Base-by-base conservation (phyloP, 1,140 invertebrate genomes). In the Diorhabda sublineata region DNA sequence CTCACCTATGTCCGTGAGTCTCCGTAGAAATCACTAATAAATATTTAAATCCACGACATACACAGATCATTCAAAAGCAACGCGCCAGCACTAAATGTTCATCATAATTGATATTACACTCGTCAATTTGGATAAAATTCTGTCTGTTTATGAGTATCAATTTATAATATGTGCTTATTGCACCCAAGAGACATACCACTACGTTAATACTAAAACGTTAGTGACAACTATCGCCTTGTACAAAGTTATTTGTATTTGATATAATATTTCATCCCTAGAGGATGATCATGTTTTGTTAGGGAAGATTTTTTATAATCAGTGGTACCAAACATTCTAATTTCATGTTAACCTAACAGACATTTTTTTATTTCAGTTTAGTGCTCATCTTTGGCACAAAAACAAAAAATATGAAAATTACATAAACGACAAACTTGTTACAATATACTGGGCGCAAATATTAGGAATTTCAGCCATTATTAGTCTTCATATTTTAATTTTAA, bases 61-160 rank as follows among this genome's bases (percentile, higher is more conserved):
- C 26, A 26, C 26, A 26, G 26, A 26, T 26, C 26, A 26, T 26
- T 26, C 26, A 26, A 26, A 26, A 26, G 26, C 26, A 26, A 26
- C 26, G 26, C 6, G 47, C 47, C 47, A 52, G 4, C 4, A 52
- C 47, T 52, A 52, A 52, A 52, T 52, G 47, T n/a, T 52, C 47
- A n/a, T 52, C 6, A 4, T 52, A n/a, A 52, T 52, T 3, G 3
- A 52, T 4, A 52, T 26, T n/a, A 52, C 47, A 52, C 4, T 8
- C 4, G 2, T 52, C 47, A n/a, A 8, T 52, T 52, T 52, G 2
- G 47, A 52, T 52, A 52, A 52, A 52, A 52, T 52, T 52, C 47
- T 52, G 47, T 52, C 47, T 52, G 47, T 52, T 52, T n/a, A 52
- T 52, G 47, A 52, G 47, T 52, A 52, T 52, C 47, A 52, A n/a